Base-by-base conservation (phyloP, 2,113 vertebrate genomes). In the Labeo rohita region DNA sequence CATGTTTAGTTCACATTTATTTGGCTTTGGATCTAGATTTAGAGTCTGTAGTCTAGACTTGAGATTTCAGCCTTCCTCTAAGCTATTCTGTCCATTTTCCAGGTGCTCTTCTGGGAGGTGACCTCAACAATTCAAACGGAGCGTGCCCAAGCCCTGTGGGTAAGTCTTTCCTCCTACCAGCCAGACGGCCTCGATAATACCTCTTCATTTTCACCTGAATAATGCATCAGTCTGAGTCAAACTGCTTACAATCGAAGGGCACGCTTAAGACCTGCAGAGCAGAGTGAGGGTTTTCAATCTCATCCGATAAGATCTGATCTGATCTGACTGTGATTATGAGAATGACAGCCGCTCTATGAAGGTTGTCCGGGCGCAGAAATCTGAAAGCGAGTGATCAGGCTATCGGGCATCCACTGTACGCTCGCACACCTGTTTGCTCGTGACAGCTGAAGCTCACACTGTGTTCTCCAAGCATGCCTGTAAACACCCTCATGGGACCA, bases 71-170 rank as follows among this genome's bases (percentile, higher is more conserved):
- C n/a, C 79, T 54, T 50, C 63, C 56, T 70, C 4, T 36, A 54
- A 59, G 36, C 68, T 73, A 43, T 73, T 56, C 79, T 73, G 16
- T 73, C 13, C 70, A 56, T 84, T 88, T 84, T 90, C 87, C 82
- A 99, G 98, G 97, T 84, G 97, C 97, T 3, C 95, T 99, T 94
- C 91, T 99, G 0, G 97, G 98, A 43, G 97, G 97, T 87, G 98
- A 99, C 87, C 90, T 99, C 89, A 97, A 93, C 90, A 98, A 94
- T 91, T 96, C 97, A 0, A 99, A 99, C 0, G 97, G 98, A 92
- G 97, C 95, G 61, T 99, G 97, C 78, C 97, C 97, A 0, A 99
- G 98, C 90, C 98, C 98, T 4, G 97, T 99, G 21, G 96, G 97
- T 99, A 90, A 99, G 98, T 96, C 15, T 76, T 84, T 23, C 68